Evolutionary conservation across 2,797 vertebrate species (phyloP).

Genomic region (Mycteria americana): DNA sequence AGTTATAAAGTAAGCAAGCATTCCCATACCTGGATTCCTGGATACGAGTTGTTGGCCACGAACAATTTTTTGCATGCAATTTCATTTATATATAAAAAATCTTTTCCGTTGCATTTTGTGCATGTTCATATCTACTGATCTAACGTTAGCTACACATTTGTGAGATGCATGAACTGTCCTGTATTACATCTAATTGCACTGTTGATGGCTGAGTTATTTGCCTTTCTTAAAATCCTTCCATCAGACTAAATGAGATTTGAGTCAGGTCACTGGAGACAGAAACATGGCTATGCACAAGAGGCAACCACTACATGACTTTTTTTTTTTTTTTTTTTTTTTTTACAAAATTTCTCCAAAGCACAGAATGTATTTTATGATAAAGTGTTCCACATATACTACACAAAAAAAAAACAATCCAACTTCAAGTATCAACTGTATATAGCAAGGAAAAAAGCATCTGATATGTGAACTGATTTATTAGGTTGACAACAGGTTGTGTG

Average conservation of each 20-base stretch:
- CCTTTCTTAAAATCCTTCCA: background rate
- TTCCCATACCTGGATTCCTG: background rate
- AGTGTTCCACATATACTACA: background rate
- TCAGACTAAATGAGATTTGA: background rate
- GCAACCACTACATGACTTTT: background rate
- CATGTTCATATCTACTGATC: background rate
- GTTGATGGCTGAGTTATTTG: background rate
- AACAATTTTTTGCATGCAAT: background rate
- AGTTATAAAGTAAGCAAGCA: background rate
- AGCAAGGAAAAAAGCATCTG: background rate
- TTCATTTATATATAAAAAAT: background rate
- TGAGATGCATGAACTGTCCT: background rate
- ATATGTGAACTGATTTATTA: background rate
- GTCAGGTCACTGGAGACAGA: background rate
- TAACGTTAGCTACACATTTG: fast-evolving
- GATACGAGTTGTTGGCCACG: background rate
- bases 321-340: background rate
- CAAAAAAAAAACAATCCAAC: background rate
- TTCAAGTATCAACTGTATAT: background rate
- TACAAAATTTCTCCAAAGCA: background rate
- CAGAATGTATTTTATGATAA: background rate
- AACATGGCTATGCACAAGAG: background rate
- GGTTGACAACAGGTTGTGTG: background rate
- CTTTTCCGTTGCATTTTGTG: background rate
- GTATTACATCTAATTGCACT: background rate